Evolutionary conservation across 2,113 vertebrate species (phyloP).

Genomic region (Gallinago paraguaiae): DNA sequence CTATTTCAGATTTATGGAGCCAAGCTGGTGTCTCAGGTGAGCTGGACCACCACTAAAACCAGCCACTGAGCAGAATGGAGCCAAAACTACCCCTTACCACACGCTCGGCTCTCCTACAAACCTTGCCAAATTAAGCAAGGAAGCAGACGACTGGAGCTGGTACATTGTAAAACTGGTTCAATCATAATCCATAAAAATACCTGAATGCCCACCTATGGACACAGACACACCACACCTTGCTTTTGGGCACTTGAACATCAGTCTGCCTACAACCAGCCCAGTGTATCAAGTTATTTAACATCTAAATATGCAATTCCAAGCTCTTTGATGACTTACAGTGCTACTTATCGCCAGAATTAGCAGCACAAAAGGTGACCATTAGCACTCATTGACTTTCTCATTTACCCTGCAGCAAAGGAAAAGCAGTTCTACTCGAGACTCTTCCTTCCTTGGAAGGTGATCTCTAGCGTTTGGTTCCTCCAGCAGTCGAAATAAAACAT

Average conservation of each 20-base stretch:
- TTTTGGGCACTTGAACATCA: neutral
- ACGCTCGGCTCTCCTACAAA: neutral
- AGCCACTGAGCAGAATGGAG: neutral
- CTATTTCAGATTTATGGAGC: rapidly evolving
- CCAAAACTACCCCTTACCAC: neutral
- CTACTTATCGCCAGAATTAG: neutral
- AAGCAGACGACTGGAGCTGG: conserved; percentile 22
- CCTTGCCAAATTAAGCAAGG: conserved; percentile 41
- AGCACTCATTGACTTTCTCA: neutral
- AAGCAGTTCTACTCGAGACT: neutral
- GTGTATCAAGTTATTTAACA: neutral
- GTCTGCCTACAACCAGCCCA: neutral
- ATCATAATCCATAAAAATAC: conserved; percentile 48
- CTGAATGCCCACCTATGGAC: neutral
- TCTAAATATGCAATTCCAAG: neutral
- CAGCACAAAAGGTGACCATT: neutral
- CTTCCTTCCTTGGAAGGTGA: neutral
- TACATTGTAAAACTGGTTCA: neutral
- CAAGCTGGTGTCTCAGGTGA: neutral
- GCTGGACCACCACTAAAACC: neutral
- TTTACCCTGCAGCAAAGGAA: neutral
- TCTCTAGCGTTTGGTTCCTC: neutral
- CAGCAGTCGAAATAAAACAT: neutral
- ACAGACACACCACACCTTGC: rapidly evolving
- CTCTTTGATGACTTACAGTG: neutral